Evolutionary conservation across 2,888 invertebrate genomes (phyloP), one percentile per base, ranked within the genome.

Genomic region (Parasteatoda lunata): DNA sequence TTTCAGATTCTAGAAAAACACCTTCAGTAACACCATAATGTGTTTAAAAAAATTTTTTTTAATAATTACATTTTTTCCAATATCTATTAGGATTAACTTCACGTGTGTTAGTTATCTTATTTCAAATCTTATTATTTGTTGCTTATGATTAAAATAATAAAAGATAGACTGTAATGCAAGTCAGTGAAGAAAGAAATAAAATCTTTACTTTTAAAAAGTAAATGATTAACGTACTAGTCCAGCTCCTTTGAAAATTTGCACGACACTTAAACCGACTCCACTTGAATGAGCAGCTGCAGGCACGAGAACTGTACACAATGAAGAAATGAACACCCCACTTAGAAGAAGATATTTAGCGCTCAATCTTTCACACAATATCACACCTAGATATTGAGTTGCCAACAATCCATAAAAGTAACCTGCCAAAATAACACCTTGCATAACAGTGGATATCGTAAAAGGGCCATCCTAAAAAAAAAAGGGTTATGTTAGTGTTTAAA

Each of bases 181-280:
- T 30, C 30, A 30, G 30, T 1, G 2, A 30, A 30, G 30, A 30
- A 30, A 30, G 30, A 30, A 30, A 30, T 30, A 30, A 30, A 30
- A 30, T 30, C 30, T 30, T 30, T 30, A 30, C 30, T 30, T 30
- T 30, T 30, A 30, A 30, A 30, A 30, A 30, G 30, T 30, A 30
- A 30, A 30, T 30, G 30, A 30, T 30, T 30, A 8, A 13, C 72
- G 68, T 66, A 84, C 84, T 66, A 79, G 84, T 9, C 78, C 84
- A 11, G 70, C 49, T 64, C 84, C 84, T 64, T 84, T 84, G 51
- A 79, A n/a, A 8, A 84, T 45, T 49, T 84, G 84, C 6, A 78
- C 15, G 1, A 45, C 73, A 64, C 78, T 69, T n/a, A 84, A 13
- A 4, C 47, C 8, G 11, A 69, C 64, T 6, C 45, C 71, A 49